phyloP scores from a whole-genome alignment of 2,888 invertebrate genomes.

The Koerneria pararmatus region DNA sequence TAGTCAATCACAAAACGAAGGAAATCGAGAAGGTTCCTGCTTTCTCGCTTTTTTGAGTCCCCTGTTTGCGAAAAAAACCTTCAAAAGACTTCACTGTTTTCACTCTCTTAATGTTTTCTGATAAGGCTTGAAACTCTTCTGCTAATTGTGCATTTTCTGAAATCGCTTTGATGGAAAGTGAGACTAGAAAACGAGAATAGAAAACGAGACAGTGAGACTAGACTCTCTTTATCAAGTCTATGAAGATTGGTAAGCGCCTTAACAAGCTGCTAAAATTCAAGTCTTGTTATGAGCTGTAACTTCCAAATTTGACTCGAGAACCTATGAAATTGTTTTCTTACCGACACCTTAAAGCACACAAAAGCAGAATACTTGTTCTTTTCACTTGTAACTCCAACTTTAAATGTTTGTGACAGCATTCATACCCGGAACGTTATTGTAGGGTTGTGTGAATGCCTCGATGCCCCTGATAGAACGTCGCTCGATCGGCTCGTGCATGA shows the following conservation, averaged over 20 bases:
- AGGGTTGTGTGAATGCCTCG: slow-evolving; percentile 56
- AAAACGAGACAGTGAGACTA: too few species aligned
- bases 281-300: too few species aligned
- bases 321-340: too few species aligned
- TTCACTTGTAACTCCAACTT: too few species aligned
- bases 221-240: too few species aligned
- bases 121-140: neutral
- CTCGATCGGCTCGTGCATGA: slow-evolving; percentile 55
- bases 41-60: neutral
- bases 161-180: neutral
- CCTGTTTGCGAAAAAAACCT: neutral
- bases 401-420: too few species aligned
- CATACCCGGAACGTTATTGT: slow-evolving; percentile 14
- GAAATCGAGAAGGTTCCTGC: slow-evolving; percentile 40
- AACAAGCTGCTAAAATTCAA: too few species aligned
- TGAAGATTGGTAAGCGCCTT: too few species aligned
- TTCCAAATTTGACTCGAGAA: too few species aligned
- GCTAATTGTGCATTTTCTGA: neutral
- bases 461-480: slow-evolving; percentile 53
- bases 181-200: neutral
- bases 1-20: slow-evolving; percentile 47
- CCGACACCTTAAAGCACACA: too few species aligned
- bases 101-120: neutral
- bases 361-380: too few species aligned
- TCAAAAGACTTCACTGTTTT: neutral